Base-by-base conservation (phyloP, 2,113 vertebrate genomes). In the Dipodomys ordii region DNA sequence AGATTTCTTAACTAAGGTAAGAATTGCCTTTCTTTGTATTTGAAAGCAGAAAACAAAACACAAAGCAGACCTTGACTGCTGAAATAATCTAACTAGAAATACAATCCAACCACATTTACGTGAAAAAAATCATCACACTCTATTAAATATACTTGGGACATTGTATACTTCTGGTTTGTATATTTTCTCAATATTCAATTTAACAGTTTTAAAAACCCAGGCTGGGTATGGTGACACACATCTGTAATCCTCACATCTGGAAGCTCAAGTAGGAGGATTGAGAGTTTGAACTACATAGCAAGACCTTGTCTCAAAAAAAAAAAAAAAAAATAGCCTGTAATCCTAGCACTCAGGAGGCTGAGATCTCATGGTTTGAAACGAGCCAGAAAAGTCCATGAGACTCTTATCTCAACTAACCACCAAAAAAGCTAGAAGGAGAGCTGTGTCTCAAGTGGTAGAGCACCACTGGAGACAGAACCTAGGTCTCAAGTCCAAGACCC, bases 1-100 rank as follows among this genome's bases (percentile, higher is more conserved):
- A 90, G 69, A 86, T 67, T 88, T 90, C 78, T 82, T 84, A 62
- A 77, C 76, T 25, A 62, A 82, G 74, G 82, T 67, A 93, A 91
- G 32, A 80, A 83, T 27, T 85, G 44, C 49, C 68, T 87, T 94
- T 95, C 65, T 80, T 64, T 44, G 78, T 62, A 74, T 30, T 87
- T 12, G 44, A 85, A 90, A 76, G 73, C 6, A 57, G 44, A 92
- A 62, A 60, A 57, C 53, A 57, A 57, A 13, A 57, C 13, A 57
- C 53, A 57, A 57, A 18, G 53, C 53, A 16, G 49, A n/a, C 49
- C 25, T 30, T 73, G 79, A 73, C 32, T 74, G 30, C 62, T 10
- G 74, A 87, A 71, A 15, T 65, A 71, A 78, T 79, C 18, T 8
- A n/a, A 64, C n/a, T 25, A 77, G 72, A 49, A 78, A 65, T 0